Base-by-base conservation (phyloP, 2,888 invertebrate species). In the Atethmia centrago region DNA sequence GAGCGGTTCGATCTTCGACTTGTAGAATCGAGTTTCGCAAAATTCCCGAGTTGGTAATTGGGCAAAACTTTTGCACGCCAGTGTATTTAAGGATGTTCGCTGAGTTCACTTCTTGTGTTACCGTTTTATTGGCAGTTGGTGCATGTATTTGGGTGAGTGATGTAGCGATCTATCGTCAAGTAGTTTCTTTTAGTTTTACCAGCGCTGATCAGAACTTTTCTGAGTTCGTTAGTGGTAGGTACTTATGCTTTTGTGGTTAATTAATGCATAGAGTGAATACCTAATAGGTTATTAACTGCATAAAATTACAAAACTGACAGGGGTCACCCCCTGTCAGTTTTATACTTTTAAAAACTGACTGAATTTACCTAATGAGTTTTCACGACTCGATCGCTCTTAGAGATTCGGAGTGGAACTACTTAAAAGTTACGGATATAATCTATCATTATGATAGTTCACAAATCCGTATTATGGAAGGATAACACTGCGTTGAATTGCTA, bases 1-100 rank as follows among this genome's bases (percentile, higher is more conserved):
- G 70, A 86, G 86, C 71, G 85, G 82, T 87, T 86, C 87, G 87
- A 87, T 87, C 87, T 88, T 84, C 87, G 87, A 88, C 88, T 87
- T 85, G 80, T 77, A 83, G 86, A 87, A 87, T 87, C 76, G 82
- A 87, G 87, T 87, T 86, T 87, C 80, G 84, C 79, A 78, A 80
- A 87, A 88, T 86, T 86, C 66, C 70, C 73, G 80, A 88, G 75
- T 88, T 83, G 69, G 85, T 87, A 88, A 88, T 88, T 88, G 87
- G 80, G 58, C 51, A 8, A 83, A 88, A 88, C 83, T 89, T 89
- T 87, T 82, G 75, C 77, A 71, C 84, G 84, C 81, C 84, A 87
- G 85, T 88, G 83, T 88, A 85, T 85, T 87, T 88, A 86, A 84
- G 81, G 73, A 85, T 84, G 84, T 81, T 84, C 81, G 71, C 74